Conservation (phyloP, 2,113 vertebrate species). For the Balaenoptera acutorostrata region DNA sequence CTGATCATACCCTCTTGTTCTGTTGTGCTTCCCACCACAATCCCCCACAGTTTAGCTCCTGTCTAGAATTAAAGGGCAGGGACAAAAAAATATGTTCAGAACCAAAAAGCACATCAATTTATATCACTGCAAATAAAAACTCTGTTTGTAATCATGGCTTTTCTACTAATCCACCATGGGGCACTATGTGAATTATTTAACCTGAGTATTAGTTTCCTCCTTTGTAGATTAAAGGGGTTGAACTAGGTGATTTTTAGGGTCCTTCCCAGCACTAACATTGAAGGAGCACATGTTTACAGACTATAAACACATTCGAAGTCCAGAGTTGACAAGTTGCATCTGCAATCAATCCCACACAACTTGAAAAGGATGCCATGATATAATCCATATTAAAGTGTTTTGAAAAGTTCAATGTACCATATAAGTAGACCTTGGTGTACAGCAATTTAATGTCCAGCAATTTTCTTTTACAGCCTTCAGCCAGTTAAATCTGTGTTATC, state of each 20-base stretch:
- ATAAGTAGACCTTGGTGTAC: neutral
- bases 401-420: neutral
- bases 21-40: neutral
- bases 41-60: neutral
- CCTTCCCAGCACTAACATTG: neutral
- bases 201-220: neutral
- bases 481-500: constrained; percentile 5
- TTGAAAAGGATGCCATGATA: neutral
- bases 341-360: neutral
- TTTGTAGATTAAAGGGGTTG: neutral
- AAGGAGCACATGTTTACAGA: neutral
- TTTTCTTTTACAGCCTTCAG: neutral
- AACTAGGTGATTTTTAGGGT: neutral
- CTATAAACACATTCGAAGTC: neutral
- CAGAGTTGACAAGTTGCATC: neutral
- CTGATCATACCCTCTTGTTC: neutral
- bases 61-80: neutral
- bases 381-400: neutral
- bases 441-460: neutral
- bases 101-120: neutral
- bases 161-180: neutral
- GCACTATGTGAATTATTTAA: neutral
- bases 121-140: neutral
- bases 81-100: neutral
- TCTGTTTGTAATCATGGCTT: neutral